Conservation (phyloP, 2,888 invertebrate genomes). For the Caenorhabditis sulstoni region DNA sequence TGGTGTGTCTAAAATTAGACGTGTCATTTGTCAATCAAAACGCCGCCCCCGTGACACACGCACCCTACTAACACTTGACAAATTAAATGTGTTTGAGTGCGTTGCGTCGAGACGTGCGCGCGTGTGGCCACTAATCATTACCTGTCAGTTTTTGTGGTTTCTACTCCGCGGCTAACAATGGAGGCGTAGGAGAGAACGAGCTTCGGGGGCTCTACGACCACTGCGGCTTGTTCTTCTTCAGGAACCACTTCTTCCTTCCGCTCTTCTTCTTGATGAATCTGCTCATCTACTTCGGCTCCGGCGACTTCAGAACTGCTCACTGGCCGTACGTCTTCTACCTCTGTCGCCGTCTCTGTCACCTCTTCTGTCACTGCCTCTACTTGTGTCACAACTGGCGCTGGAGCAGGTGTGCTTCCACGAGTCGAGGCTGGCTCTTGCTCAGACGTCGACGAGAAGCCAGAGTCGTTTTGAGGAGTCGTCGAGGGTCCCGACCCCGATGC, state of each 20-base stretch:
- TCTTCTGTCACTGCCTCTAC: neutral
- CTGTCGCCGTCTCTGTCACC: neutral
- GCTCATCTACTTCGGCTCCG: no score
- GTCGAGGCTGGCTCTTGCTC: neutral
- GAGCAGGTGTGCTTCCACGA: slow-evolving; percentile 2
- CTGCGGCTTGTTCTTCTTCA: neutral
- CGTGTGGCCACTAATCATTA: neutral
- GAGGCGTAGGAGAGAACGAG: slow-evolving; percentile 24
- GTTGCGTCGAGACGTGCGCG: no score
- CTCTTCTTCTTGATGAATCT: no score
- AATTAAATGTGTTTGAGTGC: neutral
- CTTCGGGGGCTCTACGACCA: neutral
- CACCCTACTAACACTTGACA: neutral
- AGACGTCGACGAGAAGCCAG: neutral
- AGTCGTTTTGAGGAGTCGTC: neutral
- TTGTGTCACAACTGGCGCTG: neutral
- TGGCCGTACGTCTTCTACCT: neutral
- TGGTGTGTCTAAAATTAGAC: neutral
- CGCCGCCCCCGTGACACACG: no score
- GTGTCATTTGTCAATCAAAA: slow-evolving; percentile 3
- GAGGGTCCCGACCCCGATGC: neutral
- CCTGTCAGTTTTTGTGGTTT: slow-evolving; percentile 6
- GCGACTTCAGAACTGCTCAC: no score
- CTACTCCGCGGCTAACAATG: slow-evolving; percentile 6
- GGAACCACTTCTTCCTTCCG: neutral